A percentile compares a stretch with the other conserved stretches of the same genome.
These are phyloP conservation scores for Actinemys pallida DNA, from an alignment of 2,113 vertebrate species.

Conservation along the genomic window DNA sequence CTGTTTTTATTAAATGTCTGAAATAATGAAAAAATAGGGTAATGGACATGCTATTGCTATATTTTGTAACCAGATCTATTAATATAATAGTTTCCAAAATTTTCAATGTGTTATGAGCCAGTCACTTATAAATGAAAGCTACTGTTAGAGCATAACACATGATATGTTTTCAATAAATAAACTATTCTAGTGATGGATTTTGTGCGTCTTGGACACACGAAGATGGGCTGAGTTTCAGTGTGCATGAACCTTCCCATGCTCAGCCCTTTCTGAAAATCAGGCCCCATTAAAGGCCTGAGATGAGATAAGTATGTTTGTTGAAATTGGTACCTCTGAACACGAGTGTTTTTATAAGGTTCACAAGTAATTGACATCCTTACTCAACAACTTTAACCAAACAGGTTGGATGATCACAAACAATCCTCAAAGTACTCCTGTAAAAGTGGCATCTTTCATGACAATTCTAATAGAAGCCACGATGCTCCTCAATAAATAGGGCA, in stretches of 20 bases:
- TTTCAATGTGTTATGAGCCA: constrained; percentile 46
- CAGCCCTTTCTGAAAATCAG: not conserved
- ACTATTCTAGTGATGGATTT: not conserved
- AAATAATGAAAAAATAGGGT: not conserved
- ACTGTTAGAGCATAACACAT: constrained; percentile 14
- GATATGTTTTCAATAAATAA: not conserved
- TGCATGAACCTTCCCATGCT: not conserved
- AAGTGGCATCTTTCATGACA: not conserved
- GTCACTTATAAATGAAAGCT: not conserved
- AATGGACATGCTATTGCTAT: constrained; percentile 55
- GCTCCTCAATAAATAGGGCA: not conserved
- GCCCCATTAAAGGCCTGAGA: not conserved
- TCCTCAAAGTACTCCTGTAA: not conserved
- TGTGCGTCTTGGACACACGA: not conserved
- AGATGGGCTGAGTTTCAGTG: not conserved
- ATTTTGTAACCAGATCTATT: constrained; percentile 49
- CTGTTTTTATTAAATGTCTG: constrained; percentile 57
- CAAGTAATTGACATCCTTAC: not conserved
- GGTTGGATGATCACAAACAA: not conserved
- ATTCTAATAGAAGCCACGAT: not conserved
- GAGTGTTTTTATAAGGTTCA: not conserved
- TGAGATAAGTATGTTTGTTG: not conserved
- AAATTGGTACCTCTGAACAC: not conserved
- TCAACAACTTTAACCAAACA: not conserved
- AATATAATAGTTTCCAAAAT: constrained; percentile 42